phyloP scores from a whole-genome alignment of 2,113 vertebrate species.

The Bos javanicus region DNA sequence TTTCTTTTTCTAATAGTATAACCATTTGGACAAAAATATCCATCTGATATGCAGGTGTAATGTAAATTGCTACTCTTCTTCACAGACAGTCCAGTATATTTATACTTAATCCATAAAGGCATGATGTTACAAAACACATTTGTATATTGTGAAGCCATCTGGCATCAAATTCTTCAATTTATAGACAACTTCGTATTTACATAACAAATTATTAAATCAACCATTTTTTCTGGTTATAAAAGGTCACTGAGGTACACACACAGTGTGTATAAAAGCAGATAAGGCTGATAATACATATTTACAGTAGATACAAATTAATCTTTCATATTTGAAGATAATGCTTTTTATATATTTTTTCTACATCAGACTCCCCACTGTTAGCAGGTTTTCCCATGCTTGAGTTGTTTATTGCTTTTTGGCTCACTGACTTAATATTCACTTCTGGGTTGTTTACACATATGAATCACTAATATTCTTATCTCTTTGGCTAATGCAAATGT shows the following conservation, averaged over 20 bases:
- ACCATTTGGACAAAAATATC: constrained; percentile 51
- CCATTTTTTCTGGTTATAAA: constrained; percentile 68
- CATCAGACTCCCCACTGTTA: constrained; percentile 49
- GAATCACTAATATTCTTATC: constrained; percentile 58
- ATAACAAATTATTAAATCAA: constrained; percentile 74
- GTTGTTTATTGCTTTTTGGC: constrained; percentile 68
- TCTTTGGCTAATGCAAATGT: constrained; percentile 74
- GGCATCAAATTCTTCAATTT: constrained; percentile 72
- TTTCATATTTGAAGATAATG: constrained; percentile 72
- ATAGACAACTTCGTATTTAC: constrained; percentile 75
- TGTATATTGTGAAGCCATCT: constrained; percentile 72
- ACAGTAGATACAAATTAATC: constrained; percentile 71
- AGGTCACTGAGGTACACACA: constrained; percentile 72
- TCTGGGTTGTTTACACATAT: constrained; percentile 56
- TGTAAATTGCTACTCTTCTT: constrained; percentile 54
- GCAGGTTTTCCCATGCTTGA: constrained; percentile 54
- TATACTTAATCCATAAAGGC: constrained; percentile 72
- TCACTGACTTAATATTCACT: constrained; percentile 57
- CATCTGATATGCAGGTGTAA: constrained; percentile 53
- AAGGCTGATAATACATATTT: constrained; percentile 72
- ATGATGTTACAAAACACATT: constrained; percentile 72
- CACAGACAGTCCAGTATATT: constrained; percentile 61
- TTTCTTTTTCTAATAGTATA: constrained; percentile 50
- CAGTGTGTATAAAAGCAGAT: constrained; percentile 76
- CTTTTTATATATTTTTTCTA: constrained; percentile 62